phyloP scores from a whole-genome alignment of 1,140 invertebrate genomes.

The Drosophila eugracilis region DNA sequence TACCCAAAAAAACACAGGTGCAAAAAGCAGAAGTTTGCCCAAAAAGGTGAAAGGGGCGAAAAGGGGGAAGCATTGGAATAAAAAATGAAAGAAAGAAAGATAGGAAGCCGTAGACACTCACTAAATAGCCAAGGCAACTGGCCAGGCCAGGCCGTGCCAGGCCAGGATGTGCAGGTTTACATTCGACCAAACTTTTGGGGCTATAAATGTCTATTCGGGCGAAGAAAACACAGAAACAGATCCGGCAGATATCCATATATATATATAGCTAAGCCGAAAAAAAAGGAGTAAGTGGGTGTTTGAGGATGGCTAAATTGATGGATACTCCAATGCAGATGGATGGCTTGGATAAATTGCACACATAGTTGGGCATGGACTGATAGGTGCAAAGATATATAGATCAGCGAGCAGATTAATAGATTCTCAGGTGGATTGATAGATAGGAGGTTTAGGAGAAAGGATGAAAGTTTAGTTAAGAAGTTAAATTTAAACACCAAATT shows the following conservation, averaged over 20 bases:
- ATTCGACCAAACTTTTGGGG: slow-evolving; percentile 69
- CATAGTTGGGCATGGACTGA: slow-evolving; percentile 4
- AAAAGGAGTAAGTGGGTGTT: slow-evolving; percentile 13
- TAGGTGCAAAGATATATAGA: slow-evolving; percentile 26
- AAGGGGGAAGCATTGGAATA: too few species aligned
- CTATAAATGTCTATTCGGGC: slow-evolving; percentile 75
- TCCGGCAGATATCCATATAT: slow-evolving; percentile 21
- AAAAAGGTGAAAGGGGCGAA: slow-evolving; percentile 1
- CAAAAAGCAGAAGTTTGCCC: slow-evolving; percentile 16
- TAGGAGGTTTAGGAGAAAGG: too few species aligned
- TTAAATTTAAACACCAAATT: background rate
- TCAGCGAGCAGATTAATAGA: slow-evolving; percentile 23
- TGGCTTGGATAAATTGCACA: slow-evolving; percentile 36
- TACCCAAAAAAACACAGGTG: slow-evolving; percentile 50
- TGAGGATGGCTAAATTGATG: slow-evolving; percentile 38
- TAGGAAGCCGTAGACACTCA: slow-evolving; percentile 41
- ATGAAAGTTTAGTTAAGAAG: background rate
- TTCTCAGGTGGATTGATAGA: slow-evolving; percentile 1
- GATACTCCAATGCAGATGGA: slow-evolving; percentile 31
- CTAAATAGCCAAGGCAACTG: slow-evolving; percentile 74
- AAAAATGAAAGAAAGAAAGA: slow-evolving; percentile 3
- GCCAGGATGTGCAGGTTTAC: slow-evolving; percentile 29
- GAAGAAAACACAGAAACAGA: slow-evolving; percentile 39
- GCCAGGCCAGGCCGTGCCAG: too few species aligned
- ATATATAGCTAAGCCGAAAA: slow-evolving; percentile 5